Evolutionary conservation across 2,888 invertebrate genomes (phyloP), one percentile per base, ranked within the genome.

Genomic region (Agrotis exclamationis): DNA sequence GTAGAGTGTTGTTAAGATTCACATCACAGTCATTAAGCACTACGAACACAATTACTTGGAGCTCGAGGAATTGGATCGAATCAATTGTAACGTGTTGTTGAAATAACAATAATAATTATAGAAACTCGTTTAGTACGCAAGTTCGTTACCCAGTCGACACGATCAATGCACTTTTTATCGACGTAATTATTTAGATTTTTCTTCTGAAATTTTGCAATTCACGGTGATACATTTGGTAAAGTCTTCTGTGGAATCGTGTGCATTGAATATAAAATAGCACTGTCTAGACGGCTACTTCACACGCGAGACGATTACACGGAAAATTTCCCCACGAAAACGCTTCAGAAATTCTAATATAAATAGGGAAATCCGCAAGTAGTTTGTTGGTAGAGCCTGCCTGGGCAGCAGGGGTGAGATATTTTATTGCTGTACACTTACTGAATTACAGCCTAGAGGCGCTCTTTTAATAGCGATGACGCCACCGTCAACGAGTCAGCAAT

Each of bases 31-130:
- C 57, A 75, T 81, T 75, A 85, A n/a, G 69, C 64, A 67, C 48
- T 74, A 65, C 70, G 62, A 75, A 80, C 66, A 74, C 78, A 82
- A 86, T 78, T 69, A 76, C 72, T 82, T 70, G 79, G 79, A 78
- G 79, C 83, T 71, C 74, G 67, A 80, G 72, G 86, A 91, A 91
- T 88, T 90, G 87, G 90, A 91, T 89, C 91, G 87, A 87, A 90
- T 89, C 88, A 87, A 89, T 90, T 85, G 88, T 83, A 82, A 82
- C 85, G 84, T 78, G 72, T 81, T 85, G 82, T 81, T 82, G 85
- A 77, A 84, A 87, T 82, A 87, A 79, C 70, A 80, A 85, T 71
- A 82, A 77, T 83, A 80, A 87, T 87, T 83, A 86, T 74, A 77
- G 54, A 81, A 76, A 82, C 74, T 79, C 75, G 63, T 85, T 85